Percentiles rank a stretch among this genome's conserved stretches.
Conservation (phyloP, 2,797 vertebrate genomes). For the Betta splendens region DNA sequence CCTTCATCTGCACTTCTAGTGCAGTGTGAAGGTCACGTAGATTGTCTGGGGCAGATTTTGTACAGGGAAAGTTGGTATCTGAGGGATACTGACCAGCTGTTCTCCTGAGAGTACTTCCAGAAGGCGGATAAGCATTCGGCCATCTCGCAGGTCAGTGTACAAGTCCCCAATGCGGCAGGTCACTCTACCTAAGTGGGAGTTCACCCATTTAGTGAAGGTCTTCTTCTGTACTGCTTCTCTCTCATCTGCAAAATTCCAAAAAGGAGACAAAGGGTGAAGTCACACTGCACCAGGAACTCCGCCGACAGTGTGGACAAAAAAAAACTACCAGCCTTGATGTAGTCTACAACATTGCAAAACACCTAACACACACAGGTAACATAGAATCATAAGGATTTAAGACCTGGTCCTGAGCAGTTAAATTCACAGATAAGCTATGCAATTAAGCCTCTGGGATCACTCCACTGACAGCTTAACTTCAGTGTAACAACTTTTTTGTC, state of each 20-base stretch:
- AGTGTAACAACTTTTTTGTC: constrained; percentile 37
- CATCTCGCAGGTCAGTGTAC: constrained; percentile 92
- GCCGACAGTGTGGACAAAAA: background rate
- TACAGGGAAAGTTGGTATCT: constrained; percentile 22
- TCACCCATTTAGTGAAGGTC: constrained; percentile 98
- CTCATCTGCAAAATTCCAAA: constrained; percentile 81
- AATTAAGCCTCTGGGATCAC: constrained; percentile 48
- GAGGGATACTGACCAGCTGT: constrained; percentile 86
- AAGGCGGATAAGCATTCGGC: constrained; percentile 91
- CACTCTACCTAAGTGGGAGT: constrained; percentile 92
- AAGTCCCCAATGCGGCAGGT: constrained; percentile 92
- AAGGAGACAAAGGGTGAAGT: constrained; percentile 6
- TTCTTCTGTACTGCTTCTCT: constrained; percentile 96
- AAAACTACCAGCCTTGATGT: too few species aligned
- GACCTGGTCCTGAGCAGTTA: constrained; percentile 18
- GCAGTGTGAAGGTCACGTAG: constrained; percentile 31
- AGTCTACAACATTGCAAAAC: constrained; percentile 7
- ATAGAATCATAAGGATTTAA: constrained; percentile 39
- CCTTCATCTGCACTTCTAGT: constrained; percentile 19
- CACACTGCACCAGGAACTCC: constrained; percentile 5
- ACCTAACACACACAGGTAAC: constrained; percentile 20
- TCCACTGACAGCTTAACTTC: constrained; percentile 56
- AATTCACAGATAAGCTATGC: constrained; percentile 54
- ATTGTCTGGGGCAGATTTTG: constrained; percentile 25
- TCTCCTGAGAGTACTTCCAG: constrained; percentile 94